Evolutionary conservation across 2,113 vertebrate species (phyloP).

Genomic region (Protomyctophum bolini): DNA sequence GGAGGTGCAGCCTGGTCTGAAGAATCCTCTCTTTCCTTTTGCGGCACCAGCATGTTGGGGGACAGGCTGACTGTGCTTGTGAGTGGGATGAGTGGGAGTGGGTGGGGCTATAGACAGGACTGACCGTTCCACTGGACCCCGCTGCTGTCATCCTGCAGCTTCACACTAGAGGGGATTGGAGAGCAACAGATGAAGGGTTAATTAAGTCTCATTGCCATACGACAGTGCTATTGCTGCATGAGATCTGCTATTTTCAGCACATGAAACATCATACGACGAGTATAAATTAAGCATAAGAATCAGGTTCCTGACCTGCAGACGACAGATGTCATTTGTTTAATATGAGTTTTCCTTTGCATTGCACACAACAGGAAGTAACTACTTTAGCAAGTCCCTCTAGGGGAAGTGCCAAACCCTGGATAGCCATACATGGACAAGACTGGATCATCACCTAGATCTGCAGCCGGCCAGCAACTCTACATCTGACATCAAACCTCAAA

Average conservation of each 20-base stretch:
- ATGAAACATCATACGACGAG: too few species aligned
- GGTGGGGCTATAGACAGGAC: slow-evolving; percentile 60
- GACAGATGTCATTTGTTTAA: slow-evolving; percentile 1
- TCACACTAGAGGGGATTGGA: slow-evolving; percentile 46
- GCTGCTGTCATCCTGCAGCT: slow-evolving; percentile 67
- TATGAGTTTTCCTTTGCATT: slow-evolving; percentile 39
- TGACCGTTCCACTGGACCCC: slow-evolving; percentile 31
- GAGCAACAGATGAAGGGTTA: background rate
- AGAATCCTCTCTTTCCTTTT: slow-evolving; percentile 46
- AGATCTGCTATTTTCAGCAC: too few species aligned
- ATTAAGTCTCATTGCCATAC: too few species aligned
- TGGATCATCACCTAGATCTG: too few species aligned
- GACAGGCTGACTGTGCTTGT: slow-evolving; percentile 36
- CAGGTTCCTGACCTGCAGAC: too few species aligned
- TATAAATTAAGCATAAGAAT: too few species aligned
- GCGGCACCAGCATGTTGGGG: slow-evolving; percentile 48
- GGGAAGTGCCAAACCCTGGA: slow-evolving; percentile 22
- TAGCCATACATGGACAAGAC: too few species aligned
- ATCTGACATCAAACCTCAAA: too few species aligned
- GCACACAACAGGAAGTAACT: slow-evolving; percentile 69
- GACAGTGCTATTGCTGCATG: too few species aligned
- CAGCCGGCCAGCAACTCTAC: too few species aligned
- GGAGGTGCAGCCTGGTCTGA: slow-evolving; percentile 84
- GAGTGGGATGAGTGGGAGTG: slow-evolving; percentile 55
- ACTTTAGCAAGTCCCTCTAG: slow-evolving; percentile 72